Evolutionary conservation across 2,113 vertebrate species (phyloP).

Genomic region (Laterallus jamaicensis): DNA sequence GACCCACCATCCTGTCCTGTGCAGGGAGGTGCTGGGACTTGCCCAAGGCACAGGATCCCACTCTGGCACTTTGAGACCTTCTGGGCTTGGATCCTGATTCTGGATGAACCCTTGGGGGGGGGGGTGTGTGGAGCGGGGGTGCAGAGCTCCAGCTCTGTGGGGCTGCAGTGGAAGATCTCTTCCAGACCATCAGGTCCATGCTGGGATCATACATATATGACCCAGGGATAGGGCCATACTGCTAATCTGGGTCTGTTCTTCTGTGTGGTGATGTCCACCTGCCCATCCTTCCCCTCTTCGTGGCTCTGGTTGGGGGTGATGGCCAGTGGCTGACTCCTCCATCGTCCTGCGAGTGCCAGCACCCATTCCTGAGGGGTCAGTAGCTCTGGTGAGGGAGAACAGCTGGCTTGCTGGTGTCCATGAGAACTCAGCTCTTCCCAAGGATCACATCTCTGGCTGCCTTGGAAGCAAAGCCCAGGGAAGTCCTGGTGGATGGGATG

Average conservation of each 20-base stretch:
- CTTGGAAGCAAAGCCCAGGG: background rate
- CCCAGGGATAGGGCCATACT: background rate
- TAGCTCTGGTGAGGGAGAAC: background rate
- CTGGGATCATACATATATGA: rapidly evolving
- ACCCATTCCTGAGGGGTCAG: background rate
- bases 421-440: background rate
- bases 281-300: background rate
- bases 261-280: background rate
- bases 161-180: background rate
- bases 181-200: background rate
- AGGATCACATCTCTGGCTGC: background rate
- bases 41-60: background rate
- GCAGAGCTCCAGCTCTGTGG: background rate
- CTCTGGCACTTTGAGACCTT: background rate
- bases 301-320: background rate
- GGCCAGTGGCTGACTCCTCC: background rate
- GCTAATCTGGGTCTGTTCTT: background rate
- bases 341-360: background rate
- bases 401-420: background rate
- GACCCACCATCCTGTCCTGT: background rate
- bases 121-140: too few species aligned
- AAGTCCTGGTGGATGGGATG: background rate
- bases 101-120: background rate
- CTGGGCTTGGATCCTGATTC: background rate
- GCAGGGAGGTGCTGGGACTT: background rate